Base-by-base conservation (phyloP, 1,140 invertebrate species). In the Saccostrea glomerata region DNA sequence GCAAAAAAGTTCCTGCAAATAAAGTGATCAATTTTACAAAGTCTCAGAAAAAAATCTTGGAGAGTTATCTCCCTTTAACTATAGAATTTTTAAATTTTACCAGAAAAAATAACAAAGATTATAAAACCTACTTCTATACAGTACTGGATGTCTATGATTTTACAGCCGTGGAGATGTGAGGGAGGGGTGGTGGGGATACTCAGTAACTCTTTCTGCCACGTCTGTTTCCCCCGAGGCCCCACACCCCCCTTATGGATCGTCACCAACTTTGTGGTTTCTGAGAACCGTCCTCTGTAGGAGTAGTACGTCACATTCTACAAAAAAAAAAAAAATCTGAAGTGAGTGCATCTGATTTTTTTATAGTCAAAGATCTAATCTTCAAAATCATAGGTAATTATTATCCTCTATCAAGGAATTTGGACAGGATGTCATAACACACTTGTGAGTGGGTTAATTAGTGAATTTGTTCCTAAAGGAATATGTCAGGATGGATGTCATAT, bases 101-200 rank as follows among this genome's bases (percentile, higher is more conserved):
- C 73, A 36, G 13, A 17, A 63, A 20, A n/a, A 63, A 13, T 1
- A 20, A n/a, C 2, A 47, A 54, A 55, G n/a, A 47, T 55, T 55
- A 20, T 23, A 15, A 11, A 55, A 23, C 55, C 58, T 90, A 94
- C 93, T 91, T 94, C 93, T 87, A 94, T 91, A 88, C 92, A 92
- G 88, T 94, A 94, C 88, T 94, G 93, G n/a, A 93, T 91, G 88
- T 94, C 93, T 70, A 94, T 94, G 56, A 94, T 94, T 90, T 93
- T 94, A 89, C 93, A 94, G 13, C 93, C 92, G 36, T 92, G 84
- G 23, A 94, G 91, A 86, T 94, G 93, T 12, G 92, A 94, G 25
- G 92, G 92, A 17, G 93, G 92, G 17, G 92, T 92, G 84, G 92
- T 93, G 13, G 93, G 93, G 47, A 94, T 92, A 88, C 93, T 94